A percentile compares a stretch with the other conserved stretches of the same genome.
phyloP scores from a whole-genome alignment of 2,888 invertebrate genomes.

The Escarpia spicata region DNA sequence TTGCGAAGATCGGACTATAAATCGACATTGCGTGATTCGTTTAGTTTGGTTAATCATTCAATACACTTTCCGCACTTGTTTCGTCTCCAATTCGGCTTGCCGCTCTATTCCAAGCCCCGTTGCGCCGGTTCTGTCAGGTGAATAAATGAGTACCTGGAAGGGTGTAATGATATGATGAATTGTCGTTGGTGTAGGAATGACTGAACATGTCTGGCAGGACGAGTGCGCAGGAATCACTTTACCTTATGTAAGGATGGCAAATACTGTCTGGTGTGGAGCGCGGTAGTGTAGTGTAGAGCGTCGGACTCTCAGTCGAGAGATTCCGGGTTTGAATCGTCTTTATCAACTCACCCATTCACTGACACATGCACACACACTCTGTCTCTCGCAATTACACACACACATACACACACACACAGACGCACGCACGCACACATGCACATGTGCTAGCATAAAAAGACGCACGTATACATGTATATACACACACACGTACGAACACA shows the following conservation, averaged over 20 bases:
- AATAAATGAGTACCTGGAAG: neutral
- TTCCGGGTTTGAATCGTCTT: no score
- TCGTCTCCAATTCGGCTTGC: neutral
- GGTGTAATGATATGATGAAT: neutral
- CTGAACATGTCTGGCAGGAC: neutral
- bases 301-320: no score
- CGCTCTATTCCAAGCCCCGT: neutral
- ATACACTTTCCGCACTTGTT: neutral
- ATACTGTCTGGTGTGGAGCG: no score
- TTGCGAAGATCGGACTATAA: neutral
- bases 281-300: no score
- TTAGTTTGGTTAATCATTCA: neutral
- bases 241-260: neutral
- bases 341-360: no score
- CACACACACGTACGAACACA: no score
- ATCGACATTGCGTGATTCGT: slow-evolving; percentile 5
- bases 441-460: no score
- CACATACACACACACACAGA: no score
- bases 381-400: no score
- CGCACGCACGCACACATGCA: no score
- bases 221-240: neutral
- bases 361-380: no score
- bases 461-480: no score
- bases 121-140: neutral
- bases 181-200: neutral